Evolutionary conservation across 2,888 invertebrate genomes (phyloP).

Genomic region (Erynnis tages): DNA sequence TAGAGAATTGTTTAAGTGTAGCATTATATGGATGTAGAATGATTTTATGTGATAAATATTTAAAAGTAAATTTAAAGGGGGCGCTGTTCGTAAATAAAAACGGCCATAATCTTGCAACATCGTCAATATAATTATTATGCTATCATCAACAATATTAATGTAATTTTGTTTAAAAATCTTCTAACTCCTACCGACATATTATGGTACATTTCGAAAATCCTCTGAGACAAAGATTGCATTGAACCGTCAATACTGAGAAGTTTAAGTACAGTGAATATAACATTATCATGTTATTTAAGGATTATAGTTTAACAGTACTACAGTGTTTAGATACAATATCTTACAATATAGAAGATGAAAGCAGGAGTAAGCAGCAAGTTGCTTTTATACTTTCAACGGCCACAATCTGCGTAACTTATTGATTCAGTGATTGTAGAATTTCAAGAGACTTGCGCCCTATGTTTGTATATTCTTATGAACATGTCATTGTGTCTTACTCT

Average conservation of each 20-base stretch:
- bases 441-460: too few species aligned
- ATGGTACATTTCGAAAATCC: slow-evolving; percentile 46
- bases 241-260: slow-evolving; percentile 72
- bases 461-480: too few species aligned
- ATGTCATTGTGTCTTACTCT: too few species aligned
- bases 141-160: slow-evolving; percentile 68
- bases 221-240: slow-evolving; percentile 79
- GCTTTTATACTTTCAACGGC: slow-evolving; percentile 3
- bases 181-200: slow-evolving; percentile 58
- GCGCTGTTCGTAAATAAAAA: slow-evolving; percentile 68
- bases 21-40: slow-evolving; percentile 60
- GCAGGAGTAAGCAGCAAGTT: slow-evolving; percentile 69
- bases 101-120: slow-evolving; percentile 71
- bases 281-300: slow-evolving; percentile 60
- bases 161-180: slow-evolving; percentile 41
- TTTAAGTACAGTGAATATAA: slow-evolving; percentile 65
- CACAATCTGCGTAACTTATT: too few species aligned
- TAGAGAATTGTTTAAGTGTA: slow-evolving; percentile 48
- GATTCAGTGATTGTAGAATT: too few species aligned
- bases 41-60: slow-evolving; percentile 49
- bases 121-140: slow-evolving; percentile 77
- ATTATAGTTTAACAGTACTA: slow-evolving; percentile 67
- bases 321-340: slow-evolving; percentile 68
- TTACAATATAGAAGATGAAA: slow-evolving; percentile 69
- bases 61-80: slow-evolving; percentile 48